phyloP scores from a whole-genome alignment of 1,140 invertebrate species.

The Habropoda laboriosa region DNA sequence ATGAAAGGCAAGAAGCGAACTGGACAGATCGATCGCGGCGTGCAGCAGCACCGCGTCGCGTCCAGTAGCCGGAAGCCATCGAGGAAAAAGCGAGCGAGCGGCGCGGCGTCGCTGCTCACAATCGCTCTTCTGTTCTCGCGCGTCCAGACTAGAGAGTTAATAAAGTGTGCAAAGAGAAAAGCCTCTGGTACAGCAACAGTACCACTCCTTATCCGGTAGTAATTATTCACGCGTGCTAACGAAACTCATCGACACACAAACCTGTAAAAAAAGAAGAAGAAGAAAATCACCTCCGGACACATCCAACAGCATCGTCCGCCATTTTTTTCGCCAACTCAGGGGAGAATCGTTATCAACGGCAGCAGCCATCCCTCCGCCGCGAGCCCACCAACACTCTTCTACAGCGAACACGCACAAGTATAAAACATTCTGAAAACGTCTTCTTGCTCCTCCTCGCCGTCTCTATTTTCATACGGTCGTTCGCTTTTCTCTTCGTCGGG shows the following conservation, averaged over 20 bases:
- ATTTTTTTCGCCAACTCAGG: too few relatives aligned
- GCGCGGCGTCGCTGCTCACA: slow-evolving; percentile 36
- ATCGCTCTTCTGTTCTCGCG: slow-evolving; percentile 70
- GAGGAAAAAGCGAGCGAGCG: slow-evolving; percentile 12
- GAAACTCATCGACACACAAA: slow-evolving; percentile 52
- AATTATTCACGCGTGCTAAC: slow-evolving; percentile 71
- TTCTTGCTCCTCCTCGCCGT: neutral
- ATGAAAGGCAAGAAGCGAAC: neutral
- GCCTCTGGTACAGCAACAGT: slow-evolving; percentile 61
- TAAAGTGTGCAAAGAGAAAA: slow-evolving; percentile 74
- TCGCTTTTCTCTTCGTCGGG: neutral
- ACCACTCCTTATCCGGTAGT: slow-evolving; percentile 62
- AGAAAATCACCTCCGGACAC: neutral
- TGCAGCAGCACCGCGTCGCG: neutral
- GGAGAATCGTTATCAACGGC: too few relatives aligned
- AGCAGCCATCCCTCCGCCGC: too few relatives aligned
- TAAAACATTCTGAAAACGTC: neutral
- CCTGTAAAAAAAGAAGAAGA: too few relatives aligned
- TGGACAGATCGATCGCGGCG: slow-evolving; percentile 2
- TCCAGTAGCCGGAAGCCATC: slow-evolving; percentile 27
- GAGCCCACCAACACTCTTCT: too few relatives aligned
- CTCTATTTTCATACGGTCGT: slow-evolving; percentile 25
- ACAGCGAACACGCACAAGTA: neutral
- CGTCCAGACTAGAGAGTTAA: slow-evolving; percentile 69
- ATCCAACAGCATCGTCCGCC: too few relatives aligned